phyloP scores from a whole-genome alignment of 2,797 vertebrate genomes.

The Chelon auratus region DNA sequence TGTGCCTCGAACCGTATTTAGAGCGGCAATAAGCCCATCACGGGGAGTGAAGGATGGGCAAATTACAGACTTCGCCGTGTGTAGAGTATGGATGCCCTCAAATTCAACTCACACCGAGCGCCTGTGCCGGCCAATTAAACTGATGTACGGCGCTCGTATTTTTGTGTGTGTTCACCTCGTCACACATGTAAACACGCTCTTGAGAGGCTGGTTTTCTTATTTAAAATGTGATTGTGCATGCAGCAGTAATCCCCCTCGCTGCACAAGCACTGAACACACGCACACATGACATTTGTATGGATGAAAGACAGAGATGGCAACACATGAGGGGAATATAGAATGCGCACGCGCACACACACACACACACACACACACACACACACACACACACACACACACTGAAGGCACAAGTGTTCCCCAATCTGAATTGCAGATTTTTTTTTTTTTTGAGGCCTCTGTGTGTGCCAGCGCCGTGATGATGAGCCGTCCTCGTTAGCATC shows the following conservation, averaged over 20 bases:
- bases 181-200: constrained; percentile 17
- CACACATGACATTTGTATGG: constrained; percentile 1
- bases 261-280: constrained; percentile 8
- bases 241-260: constrained; percentile 26
- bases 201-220: constrained; percentile 24
- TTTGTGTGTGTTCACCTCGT: constrained; percentile 3
- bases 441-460: constrained; percentile 27
- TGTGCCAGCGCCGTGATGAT: constrained; percentile 63
- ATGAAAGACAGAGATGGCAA: constrained; percentile 4
- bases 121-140: constrained; percentile 57
- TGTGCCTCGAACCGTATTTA: constrained; percentile 32
- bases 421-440: constrained; percentile 72
- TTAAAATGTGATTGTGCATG: constrained; percentile 22
- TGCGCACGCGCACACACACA: not conserved
- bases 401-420: constrained; percentile 34
- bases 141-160: constrained; percentile 38
- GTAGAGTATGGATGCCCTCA: constrained; percentile 53
- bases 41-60: constrained; percentile 29
- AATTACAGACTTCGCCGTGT: constrained; percentile 40
- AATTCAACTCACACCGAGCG: constrained; percentile 65
- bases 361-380: not conserved
- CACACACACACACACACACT: not conserved
- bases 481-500: constrained; percentile 67
- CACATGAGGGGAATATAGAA: constrained; percentile 7
- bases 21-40: constrained; percentile 32